Base-by-base conservation (phyloP, 1,140 invertebrate species). In the Episyrphus balteatus region DNA sequence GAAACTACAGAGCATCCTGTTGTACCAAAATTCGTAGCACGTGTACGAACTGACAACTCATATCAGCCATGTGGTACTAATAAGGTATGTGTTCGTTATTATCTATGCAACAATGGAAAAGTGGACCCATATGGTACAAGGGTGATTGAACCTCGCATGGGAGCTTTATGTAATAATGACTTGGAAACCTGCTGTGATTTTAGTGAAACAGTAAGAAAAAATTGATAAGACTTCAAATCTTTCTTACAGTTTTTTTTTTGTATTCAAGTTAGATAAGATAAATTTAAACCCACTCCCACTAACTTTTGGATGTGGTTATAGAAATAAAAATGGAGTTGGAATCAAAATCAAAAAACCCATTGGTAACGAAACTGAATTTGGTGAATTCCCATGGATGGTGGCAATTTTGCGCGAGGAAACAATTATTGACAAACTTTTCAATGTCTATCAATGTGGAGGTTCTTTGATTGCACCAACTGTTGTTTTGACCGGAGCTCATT, bases 331-430 rank as follows among this genome's bases (percentile, higher is more conserved):
- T 0, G 84, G 85, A 3, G 73, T 88, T 2, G 82, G 79, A 17
- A 80, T 82, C 53, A 62, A 77, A 2, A 84, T 87, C 42, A 82
- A 74, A 0, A 83, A 83, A 0, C 72, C 77, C 31, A 67, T 56
- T 0, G 71, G 83, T 34, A 74, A 76, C 15, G 84, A 84, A 54
- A 44, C 62, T 5, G 56, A 65, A 46, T 76, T 75, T 38, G 75
- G 69, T 2, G 47, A 70, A 62, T 89, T 88, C 63, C 85, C 86
- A 0, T 89, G 86, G 86, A 88, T 87, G 84, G 79, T 85, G 0
- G 86, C 85, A 0, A 73, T 91, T 42, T 66, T 90, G 5, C 75
- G 83, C 47, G 55, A 60, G 2, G 68, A 80, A 2, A 71, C 75
- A 9, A 61, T 70, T 1, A 62, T 70, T 2, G 55, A 69, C 0